Percentiles rank a stretch among this genome's conserved stretches.
Evolutionary conservation across 2,113 vertebrate species (phyloP).

Genomic region (Pontoporia blainvillei): DNA sequence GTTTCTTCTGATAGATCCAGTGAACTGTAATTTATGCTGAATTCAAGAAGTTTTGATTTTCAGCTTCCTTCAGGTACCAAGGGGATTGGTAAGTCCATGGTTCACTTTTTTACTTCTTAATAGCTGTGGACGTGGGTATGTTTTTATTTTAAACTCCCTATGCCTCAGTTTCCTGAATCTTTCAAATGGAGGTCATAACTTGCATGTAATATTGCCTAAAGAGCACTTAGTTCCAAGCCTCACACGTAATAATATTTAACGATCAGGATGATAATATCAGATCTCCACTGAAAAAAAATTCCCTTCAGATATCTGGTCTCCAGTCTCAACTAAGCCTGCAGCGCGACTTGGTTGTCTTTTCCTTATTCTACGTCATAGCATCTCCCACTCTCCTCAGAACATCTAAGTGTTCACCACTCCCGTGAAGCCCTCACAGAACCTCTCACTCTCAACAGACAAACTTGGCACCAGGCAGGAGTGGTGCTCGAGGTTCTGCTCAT

Average conservation of each 20-base stretch:
- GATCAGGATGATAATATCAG: not conserved
- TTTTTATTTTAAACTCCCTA: not conserved
- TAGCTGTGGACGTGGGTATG: not conserved
- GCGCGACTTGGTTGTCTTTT: not conserved
- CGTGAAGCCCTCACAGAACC: not conserved
- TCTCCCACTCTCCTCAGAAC: not conserved
- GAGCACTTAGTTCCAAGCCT: not conserved
- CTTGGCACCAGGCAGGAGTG: not conserved
- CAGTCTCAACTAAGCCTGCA: not conserved
- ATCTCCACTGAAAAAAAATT: not conserved
- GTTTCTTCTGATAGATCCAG: not conserved
- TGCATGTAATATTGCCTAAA: not conserved
- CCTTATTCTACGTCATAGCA: not conserved
- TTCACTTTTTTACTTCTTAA: not conserved
- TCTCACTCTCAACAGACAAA: not conserved
- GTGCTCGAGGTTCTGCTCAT: not conserved
- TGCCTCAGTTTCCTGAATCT: not conserved
- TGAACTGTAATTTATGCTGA: not conserved
- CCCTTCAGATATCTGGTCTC: not conserved
- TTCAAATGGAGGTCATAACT: not conserved
- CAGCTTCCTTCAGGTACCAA: not conserved
- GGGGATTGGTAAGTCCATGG: not conserved
- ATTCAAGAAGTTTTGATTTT: not conserved
- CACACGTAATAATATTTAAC: not conserved
- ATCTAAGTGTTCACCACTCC: not conserved